Evolutionary conservation across 1,140 invertebrate species (phyloP), one percentile per base, ranked within the genome.

Genomic region (Pogonognathellus flavescens): DNA sequence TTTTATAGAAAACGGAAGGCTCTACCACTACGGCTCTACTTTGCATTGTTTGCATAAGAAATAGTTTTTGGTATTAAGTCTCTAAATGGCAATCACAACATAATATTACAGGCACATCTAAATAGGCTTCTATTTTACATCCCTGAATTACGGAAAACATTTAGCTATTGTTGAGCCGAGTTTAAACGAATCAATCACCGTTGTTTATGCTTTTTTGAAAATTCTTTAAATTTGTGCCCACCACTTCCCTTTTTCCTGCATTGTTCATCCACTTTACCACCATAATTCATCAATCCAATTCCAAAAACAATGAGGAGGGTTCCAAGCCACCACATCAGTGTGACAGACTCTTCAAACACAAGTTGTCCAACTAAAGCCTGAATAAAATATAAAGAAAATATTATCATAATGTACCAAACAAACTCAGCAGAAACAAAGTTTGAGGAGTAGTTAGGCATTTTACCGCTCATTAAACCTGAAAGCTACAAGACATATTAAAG

Each of bases 331-430:
- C 91, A 92, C 7, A 91, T 20, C 1, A 90, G 31, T 7, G 89
- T 89, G 9, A 91, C 88, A 13, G 89, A 88, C 80, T 92, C 91
- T 31, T 89, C 89, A 89, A 92, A 91, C 18, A 92, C 66, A 0
- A 90, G 86, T 84, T 90, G 89, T 11, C 91, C 91, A 81, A 91
- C 87, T 0, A 91, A 66, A 55, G 91, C 91, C 91, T 91, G 84
- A 7, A 89, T n/a, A 88, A 85, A 41, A 62, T 52, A 25, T 13
- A 41, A 18, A 66, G 16, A 70, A n/a, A n/a, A n/a, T n/a, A n/a
- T n/a, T n/a, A n/a, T n/a, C n/a, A n/a, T n/a, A n/a, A n/a, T n/a
- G n/a, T n/a, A n/a, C n/a, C n/a, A n/a, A n/a, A n/a, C n/a, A n/a
- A n/a, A n/a, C n/a, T n/a, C n/a, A n/a, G n/a, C n/a, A n/a, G n/a